Conservation (phyloP, 2,888 invertebrate species). For the Monochamus alternatus region DNA sequence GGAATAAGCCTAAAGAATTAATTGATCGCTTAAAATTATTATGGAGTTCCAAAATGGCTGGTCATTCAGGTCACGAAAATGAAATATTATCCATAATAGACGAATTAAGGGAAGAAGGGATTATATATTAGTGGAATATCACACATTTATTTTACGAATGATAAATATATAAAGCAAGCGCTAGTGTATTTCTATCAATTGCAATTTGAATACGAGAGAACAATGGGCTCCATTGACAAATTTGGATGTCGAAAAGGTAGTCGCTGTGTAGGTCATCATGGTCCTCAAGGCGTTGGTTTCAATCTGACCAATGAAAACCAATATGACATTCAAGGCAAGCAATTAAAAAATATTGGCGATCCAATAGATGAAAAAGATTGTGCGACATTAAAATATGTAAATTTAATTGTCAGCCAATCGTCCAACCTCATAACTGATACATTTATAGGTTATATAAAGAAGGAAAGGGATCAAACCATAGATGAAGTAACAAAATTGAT, state of each 20-base stretch:
- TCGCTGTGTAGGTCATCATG: neutral
- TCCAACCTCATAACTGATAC: too few species aligned
- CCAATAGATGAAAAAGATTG: slow-evolving; percentile 4
- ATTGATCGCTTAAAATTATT: slow-evolving; percentile 20
- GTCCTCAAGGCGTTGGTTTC: neutral
- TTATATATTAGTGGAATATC: neutral
- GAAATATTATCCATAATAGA: slow-evolving; percentile 20
- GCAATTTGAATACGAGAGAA: neutral
- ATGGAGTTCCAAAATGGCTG: slow-evolving; percentile 9
- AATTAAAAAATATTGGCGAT: slow-evolving; percentile 17
- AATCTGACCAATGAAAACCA: slow-evolving; percentile 7
- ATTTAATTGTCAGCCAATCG: neutral
- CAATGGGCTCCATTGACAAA: slow-evolving; percentile 3
- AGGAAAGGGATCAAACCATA: neutral
- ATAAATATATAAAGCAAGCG: too few species aligned
- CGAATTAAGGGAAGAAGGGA: slow-evolving; percentile 1
- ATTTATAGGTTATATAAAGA: too few species aligned
- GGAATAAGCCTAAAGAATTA: slow-evolving; percentile 16
- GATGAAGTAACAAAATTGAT: neutral
- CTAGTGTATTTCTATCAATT: neutral
- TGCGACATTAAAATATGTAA: neutral
- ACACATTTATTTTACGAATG: neutral
- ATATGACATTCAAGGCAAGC: slow-evolving; percentile 16
- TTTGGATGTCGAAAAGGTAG: neutral
- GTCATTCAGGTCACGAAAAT: slow-evolving; percentile 21